Evolutionary conservation across 2,888 invertebrate species (phyloP).

Genomic region (Mythimna pallens): DNA sequence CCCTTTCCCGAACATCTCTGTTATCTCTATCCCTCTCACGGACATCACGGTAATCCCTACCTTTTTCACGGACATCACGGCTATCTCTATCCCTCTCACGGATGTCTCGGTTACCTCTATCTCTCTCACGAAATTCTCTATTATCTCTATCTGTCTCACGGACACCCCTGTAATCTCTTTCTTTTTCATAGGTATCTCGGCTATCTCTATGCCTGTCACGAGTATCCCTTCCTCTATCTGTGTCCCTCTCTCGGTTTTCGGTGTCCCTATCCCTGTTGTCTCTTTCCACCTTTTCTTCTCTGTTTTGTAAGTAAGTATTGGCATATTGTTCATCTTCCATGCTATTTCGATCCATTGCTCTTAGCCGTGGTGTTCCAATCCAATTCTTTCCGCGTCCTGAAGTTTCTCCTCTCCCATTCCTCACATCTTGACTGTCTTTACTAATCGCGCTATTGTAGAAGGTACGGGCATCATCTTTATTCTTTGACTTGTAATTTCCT

Average conservation of each 20-base stretch:
- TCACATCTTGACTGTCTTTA: conserved; percentile 81
- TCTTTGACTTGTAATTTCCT: conserved; percentile 77
- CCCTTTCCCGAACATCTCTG: conserved; percentile 67
- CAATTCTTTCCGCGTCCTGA: conserved; percentile 77
- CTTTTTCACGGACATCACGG: conserved; percentile 49
- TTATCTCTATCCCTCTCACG: conserved; percentile 69
- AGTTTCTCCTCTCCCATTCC: conserved; percentile 78
- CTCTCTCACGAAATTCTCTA: conserved; percentile 48
- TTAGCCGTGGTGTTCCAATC: conserved; percentile 80
- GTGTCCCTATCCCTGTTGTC: conserved; percentile 52
- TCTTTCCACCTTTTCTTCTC: conserved; percentile 73
- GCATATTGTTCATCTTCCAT: conserved; percentile 87
- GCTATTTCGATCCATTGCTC: conserved; percentile 75
- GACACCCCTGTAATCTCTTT: conserved; percentile 65
- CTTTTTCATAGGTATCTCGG: conserved; percentile 43
- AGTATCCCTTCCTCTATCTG: conserved; percentile 53
- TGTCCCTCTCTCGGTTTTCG: conserved; percentile 31
- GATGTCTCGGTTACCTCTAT: conserved; percentile 46
- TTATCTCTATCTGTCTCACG: conserved; percentile 69
- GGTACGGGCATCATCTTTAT: conserved; percentile 83
- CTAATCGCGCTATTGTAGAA: conserved; percentile 84
- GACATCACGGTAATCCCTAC: conserved; percentile 64
- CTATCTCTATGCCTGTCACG: conserved; percentile 39
- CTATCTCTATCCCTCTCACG: conserved; percentile 34
- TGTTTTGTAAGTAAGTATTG: conserved; percentile 77